Evolutionary conservation across 1,140 invertebrate species (phyloP), one percentile per base, ranked within the genome.

Genomic region (Proales similis): DNA sequence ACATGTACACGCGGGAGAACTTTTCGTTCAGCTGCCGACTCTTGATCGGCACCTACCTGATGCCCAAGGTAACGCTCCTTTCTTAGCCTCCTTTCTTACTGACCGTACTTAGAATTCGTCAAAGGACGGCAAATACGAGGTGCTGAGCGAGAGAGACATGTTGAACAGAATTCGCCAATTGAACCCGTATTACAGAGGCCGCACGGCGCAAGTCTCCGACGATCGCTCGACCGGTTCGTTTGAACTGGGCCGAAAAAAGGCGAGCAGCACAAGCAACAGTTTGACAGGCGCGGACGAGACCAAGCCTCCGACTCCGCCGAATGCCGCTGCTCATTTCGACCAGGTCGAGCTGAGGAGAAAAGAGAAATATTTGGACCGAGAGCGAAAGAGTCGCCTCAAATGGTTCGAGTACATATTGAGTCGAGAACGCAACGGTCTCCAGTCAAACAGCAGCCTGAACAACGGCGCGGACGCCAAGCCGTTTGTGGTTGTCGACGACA

Each of bases 21-120:
- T 62, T 47, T 46, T 46, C 57, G 26, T 62, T 62, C 29, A 62
- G 57, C 38, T 62, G 27, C 7, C 46, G 48, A 46, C 48, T 24
- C 27, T 32, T 62, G 17, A 36, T 62, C 2, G 57, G 57, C 26
- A 47, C 24, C 17, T 62, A 32, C 48, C 22, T 62, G 12, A 24
- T 39, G 20, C 19, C 12, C 6, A 24, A 19, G 11, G 33, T 42
- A 5, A 42, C 39, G n/a, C n/a, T n/a, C n/a, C n/a, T n/a, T n/a
- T n/a, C n/a, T n/a, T n/a, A n/a, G n/a, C n/a, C n/a, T n/a, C n/a
- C n/a, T n/a, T n/a, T n/a, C n/a, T n/a, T n/a, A n/a, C n/a, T n/a
- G n/a, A n/a, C n/a, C n/a, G n/a, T n/a, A n/a, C n/a, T n/a, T n/a
- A n/a, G n/a, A n/a, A n/a, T 4, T 20, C 39, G 39, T 42, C 39